These are phyloP conservation scores for Psilopsiagon aurifrons DNA, from an alignment of 2,113 vertebrate species.

Conservation along the genomic window DNA sequence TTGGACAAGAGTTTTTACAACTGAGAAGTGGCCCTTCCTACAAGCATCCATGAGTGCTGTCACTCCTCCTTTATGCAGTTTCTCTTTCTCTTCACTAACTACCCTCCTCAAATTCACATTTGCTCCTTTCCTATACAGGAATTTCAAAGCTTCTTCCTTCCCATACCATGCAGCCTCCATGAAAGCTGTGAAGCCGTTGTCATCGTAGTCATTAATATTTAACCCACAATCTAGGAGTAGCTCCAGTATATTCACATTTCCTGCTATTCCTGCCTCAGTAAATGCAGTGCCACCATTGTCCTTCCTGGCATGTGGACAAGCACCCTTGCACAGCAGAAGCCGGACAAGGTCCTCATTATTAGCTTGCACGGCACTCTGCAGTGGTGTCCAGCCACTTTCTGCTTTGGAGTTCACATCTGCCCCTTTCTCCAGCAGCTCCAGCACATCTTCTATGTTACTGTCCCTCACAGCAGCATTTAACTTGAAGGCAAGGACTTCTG, in stretches of 20 bases:
- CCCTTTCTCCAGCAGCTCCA: slow-evolving; percentile 60
- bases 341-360: background rate
- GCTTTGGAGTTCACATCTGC: slow-evolving; percentile 62
- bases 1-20: slow-evolving; percentile 35
- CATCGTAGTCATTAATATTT: slow-evolving; percentile 43
- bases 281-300: slow-evolving; percentile 73
- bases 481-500: background rate
- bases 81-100: slow-evolving; percentile 1
- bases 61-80: slow-evolving; percentile 62
- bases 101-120: slow-evolving; percentile 63
- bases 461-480: background rate
- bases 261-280: slow-evolving; percentile 39
- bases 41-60: slow-evolving; percentile 78
- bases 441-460: background rate
- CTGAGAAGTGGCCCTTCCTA: rapidly evolving
- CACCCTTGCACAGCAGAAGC: slow-evolving; percentile 65
- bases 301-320: slow-evolving; percentile 55
- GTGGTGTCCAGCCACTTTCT: slow-evolving; percentile 58
- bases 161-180: slow-evolving; percentile 71
- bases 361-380: slow-evolving; percentile 40
- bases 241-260: slow-evolving; percentile 26
- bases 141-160: slow-evolving; percentile 34
- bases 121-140: slow-evolving; percentile 56
- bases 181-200: slow-evolving; percentile 75
- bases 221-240: slow-evolving; percentile 46